These are phyloP conservation scores for Tympanoctomys barrerae DNA, from an alignment of 2,797 vertebrate genomes.

Conservation along the genomic window DNA sequence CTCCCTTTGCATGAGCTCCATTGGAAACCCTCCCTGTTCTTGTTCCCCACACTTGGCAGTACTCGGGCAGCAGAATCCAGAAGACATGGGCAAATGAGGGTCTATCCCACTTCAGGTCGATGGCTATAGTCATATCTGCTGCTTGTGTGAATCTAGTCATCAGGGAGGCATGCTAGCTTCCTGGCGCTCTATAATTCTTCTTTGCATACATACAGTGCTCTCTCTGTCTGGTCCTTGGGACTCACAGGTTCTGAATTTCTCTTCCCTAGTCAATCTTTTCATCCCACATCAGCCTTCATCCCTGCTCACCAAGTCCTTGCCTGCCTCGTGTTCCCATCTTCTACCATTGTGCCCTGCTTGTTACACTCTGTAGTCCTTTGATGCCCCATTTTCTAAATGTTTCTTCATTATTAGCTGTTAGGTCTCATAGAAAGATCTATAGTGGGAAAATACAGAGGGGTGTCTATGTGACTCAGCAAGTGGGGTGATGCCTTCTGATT, in stretches of 20 bases:
- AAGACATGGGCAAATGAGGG: neutral
- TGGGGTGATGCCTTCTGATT: neutral
- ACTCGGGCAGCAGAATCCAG: neutral
- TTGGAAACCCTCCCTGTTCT: neutral
- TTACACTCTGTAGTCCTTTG: neutral
- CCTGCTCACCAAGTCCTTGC: neutral
- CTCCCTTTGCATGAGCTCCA: neutral
- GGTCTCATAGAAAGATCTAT: neutral
- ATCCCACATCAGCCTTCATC: neutral
- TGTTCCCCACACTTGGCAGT: neutral
- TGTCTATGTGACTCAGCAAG: constrained; percentile 24
- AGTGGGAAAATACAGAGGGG: neutral
- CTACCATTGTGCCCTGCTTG: neutral
- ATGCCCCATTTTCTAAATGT: neutral
- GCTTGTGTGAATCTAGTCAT: no score
- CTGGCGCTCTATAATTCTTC: neutral
- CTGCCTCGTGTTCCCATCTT: neutral
- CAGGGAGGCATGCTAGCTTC: neutral
- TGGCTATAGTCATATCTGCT: no score
- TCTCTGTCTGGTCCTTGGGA: neutral
- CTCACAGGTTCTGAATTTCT: neutral
- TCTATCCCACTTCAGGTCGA: neutral
- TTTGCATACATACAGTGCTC: no score
- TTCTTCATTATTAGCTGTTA: neutral
- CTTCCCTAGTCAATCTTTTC: neutral